Conservation (phyloP, 2,888 invertebrate species). For the Lordiphosa fenestrarum region DNA sequence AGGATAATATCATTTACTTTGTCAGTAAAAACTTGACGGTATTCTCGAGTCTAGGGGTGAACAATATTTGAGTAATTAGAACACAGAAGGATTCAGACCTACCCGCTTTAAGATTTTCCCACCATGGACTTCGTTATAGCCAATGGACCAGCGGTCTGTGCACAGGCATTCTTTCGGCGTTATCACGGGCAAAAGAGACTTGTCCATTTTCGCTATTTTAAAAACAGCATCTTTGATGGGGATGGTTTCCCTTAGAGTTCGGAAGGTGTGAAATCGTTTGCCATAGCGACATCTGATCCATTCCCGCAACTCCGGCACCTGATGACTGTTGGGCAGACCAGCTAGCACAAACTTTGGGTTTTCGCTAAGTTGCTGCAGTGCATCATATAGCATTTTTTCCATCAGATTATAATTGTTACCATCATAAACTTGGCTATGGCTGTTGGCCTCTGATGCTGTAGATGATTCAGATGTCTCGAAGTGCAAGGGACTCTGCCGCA, state of each 20-base stretch:
- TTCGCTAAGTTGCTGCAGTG: slow-evolving; percentile 33
- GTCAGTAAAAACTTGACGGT: slow-evolving; percentile 2
- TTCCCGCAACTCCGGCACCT: slow-evolving; percentile 45
- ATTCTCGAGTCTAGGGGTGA: not conserved
- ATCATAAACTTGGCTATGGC: slow-evolving; percentile 12
- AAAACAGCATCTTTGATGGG: not conserved
- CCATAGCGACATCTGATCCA: slow-evolving; percentile 50
- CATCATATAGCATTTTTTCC: slow-evolving; percentile 35
- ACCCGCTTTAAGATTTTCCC: not conserved
- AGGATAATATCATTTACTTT: slow-evolving; percentile 9
- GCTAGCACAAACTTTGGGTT: slow-evolving; percentile 58
- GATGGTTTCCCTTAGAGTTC: not conserved
- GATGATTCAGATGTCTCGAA: not conserved
- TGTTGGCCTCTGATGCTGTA: not conserved
- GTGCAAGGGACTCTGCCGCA: not conserved
- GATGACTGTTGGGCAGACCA: slow-evolving; percentile 46
- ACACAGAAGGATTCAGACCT: not conserved
- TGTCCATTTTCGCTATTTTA: slow-evolving; percentile 1
- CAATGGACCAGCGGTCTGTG: not conserved
- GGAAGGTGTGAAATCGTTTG: slow-evolving; percentile 20
- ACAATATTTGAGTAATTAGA: not conserved
- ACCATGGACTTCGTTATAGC: not conserved
- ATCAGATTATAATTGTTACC: slow-evolving; percentile 44
- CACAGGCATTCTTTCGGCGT: too few relatives aligned
- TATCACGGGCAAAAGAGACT: not conserved